A percentile compares a stretch with the other conserved stretches of the same genome.
Conservation (phyloP, 2,888 invertebrate genomes). For the Hirtodrosophila histrioides region DNA sequence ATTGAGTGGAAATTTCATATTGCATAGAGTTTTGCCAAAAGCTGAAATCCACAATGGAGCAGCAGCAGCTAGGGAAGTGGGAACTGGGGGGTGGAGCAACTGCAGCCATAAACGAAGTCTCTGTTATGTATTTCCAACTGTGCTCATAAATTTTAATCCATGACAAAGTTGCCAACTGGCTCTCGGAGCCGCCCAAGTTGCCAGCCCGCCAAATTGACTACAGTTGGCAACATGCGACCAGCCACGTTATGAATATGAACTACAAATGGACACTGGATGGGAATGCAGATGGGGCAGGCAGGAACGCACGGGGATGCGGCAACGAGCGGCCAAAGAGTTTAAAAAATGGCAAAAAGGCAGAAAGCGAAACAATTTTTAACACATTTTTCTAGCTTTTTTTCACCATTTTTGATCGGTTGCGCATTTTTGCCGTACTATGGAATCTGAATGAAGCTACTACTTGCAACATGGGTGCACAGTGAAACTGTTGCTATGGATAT, state of each 20-base stretch:
- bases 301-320: no score
- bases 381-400: constrained; percentile 60
- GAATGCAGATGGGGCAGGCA: constrained; percentile 5
- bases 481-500: constrained; percentile 5
- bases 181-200: constrained; percentile 58
- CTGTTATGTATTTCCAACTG: constrained; percentile 38
- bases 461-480: constrained; percentile 35
- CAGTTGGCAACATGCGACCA: constrained; percentile 40
- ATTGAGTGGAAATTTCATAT: constrained; percentile 46
- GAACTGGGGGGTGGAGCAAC: constrained; percentile 1
- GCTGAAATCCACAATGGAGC: neutral
- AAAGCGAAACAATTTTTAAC: constrained; percentile 57
- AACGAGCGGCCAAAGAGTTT: constrained; percentile 3
- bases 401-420: constrained; percentile 30
- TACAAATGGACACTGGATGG: constrained; percentile 55
- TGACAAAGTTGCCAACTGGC: constrained; percentile 70
- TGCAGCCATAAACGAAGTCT: constrained; percentile 37
- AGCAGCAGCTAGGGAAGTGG: neutral
- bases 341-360: constrained; percentile 15
- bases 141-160: constrained; percentile 65
- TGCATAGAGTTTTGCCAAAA: constrained; percentile 10
- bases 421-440: constrained; percentile 44
- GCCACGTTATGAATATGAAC: constrained; percentile 58
- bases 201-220: constrained; percentile 62
- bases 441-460: constrained; percentile 25